Evolutionary conservation across 2,797 vertebrate genomes (phyloP), one percentile per base, ranked within the genome.

Genomic region (Betta splendens): DNA sequence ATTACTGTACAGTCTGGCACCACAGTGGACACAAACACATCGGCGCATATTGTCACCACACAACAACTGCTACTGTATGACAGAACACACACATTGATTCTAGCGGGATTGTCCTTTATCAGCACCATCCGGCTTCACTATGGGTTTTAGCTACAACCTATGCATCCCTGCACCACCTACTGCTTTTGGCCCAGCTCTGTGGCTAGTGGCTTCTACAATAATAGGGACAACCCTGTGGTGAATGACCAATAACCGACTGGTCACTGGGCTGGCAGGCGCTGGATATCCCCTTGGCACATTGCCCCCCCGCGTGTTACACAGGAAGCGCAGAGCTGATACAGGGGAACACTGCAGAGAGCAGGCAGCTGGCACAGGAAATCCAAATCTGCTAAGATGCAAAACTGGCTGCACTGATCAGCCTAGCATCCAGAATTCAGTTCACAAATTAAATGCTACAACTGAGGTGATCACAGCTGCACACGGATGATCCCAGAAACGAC

Each of bases 201-300:
- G 17, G 43, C 60, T 43, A 22, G 61, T 57, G 42, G 37, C 40
- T 57, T n/a, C 22, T 48, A n/a, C 23, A 56, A 66, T 35, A 38
- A 18, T 17, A 12, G 75, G 77, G 72, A 79, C 65, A 75, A 69
- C 77, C 85, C 84, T 51, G 75, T 59, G 64, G 80, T 63, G 83
- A 81, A 39, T 76, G 80, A 79, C 80, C 84, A 81, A 85, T 84
- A 81, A 73, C 44, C 54, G 62, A 75, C 75, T 68, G 80, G 81
- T 81, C 79, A 82, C 60, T 64, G 78, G 80, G 73, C 72, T 85
- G 83, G 88, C 85, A 83, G 72, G 78, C 39, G 70, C 63, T 72
- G 75, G 84, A 79, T 76, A 63, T 79, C 73, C 81, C 83, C 53
- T 77, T 87, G 86, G 86, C 84, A 53, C 56, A 17, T 11, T 4